A percentile compares a stretch with the other conserved stretches of the same genome.
phyloP scores from a whole-genome alignment of 2,888 invertebrate genomes.

The Marronus borbonicus region DNA sequence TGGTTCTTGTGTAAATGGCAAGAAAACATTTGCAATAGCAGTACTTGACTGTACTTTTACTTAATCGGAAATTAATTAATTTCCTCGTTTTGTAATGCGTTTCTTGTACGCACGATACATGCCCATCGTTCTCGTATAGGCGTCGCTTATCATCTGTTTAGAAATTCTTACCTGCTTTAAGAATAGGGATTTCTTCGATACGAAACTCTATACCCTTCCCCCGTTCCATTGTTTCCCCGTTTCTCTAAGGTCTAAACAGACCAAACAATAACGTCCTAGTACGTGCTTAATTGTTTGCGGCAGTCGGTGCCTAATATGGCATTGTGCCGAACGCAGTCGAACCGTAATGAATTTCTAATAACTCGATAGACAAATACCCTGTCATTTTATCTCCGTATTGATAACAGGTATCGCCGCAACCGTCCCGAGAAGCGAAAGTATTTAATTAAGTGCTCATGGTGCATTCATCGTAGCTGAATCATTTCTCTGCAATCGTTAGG shows the following conservation, averaged over 20 bases:
- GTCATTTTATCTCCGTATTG: background rate
- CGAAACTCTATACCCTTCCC: background rate
- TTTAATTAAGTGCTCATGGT: background rate
- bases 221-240: background rate
- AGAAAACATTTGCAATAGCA: no score
- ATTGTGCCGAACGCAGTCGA: background rate
- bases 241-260: background rate
- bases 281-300: background rate
- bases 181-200: background rate
- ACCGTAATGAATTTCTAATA: slow-evolving; percentile 2
- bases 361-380: background rate
- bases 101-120: no score
- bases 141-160: slow-evolving; percentile 8
- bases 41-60: no score
- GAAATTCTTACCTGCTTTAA: background rate
- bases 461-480: background rate
- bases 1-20: no score
- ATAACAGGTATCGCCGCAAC: background rate
- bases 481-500: no score
- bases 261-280: background rate
- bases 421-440: no score
- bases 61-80: no score
- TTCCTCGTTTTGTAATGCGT: no score
- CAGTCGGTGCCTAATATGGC: slow-evolving; percentile 2
- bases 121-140: background rate